These are phyloP conservation scores for Molossus molossus DNA, from an alignment of 2,797 vertebrate species.

Conservation along the genomic window DNA sequence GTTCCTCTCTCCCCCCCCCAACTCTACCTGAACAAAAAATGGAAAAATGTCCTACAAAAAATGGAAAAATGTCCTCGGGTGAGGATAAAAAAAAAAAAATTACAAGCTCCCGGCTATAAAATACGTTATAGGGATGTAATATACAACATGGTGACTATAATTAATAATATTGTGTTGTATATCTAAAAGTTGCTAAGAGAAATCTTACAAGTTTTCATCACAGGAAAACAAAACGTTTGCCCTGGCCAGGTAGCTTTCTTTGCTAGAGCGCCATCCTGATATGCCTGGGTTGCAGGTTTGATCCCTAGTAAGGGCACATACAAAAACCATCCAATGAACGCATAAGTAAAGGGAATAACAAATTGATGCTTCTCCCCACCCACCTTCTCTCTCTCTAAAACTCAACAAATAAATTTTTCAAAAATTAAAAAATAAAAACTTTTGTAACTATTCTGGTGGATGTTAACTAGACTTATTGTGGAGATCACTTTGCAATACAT, in stretches of 20 bases:
- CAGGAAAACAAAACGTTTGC: background rate
- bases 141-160: background rate
- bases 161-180: background rate
- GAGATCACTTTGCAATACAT: background rate
- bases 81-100: background rate
- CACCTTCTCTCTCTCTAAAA: background rate
- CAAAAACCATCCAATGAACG: background rate
- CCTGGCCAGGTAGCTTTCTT: background rate
- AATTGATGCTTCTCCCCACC: background rate
- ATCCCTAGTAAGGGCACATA: background rate
- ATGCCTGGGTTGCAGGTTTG: background rate
- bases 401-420: background rate
- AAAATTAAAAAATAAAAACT: background rate
- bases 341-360: background rate
- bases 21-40: too few species aligned
- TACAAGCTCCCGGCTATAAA: background rate
- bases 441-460: background rate
- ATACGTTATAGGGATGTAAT: background rate
- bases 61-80: too few species aligned
- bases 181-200: background rate
- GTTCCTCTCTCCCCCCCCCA: too few species aligned
- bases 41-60: too few species aligned
- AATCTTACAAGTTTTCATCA: slow-evolving; percentile 22
- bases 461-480: background rate
- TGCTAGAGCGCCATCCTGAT: background rate